Conservation (phyloP, 2,888 invertebrate species). For the Scaptodrosophila latifasciaeformis region DNA sequence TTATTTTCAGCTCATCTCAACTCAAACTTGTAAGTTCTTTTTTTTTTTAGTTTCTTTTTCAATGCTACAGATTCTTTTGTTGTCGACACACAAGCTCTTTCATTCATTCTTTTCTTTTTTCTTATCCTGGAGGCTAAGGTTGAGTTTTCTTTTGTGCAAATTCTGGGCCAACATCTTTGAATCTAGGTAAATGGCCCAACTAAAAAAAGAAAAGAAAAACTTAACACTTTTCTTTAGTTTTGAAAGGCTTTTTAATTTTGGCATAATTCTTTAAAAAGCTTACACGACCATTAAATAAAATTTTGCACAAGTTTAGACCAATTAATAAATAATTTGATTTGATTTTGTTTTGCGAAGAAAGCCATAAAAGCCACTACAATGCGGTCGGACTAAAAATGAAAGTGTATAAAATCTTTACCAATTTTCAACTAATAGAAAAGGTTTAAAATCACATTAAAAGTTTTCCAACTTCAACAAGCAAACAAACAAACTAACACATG, state of each 20-base stretch:
- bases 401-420: slow-evolving; percentile 57
- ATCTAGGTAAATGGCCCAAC: slow-evolving; percentile 26
- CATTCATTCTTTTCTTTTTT: too few relatives aligned
- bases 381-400: slow-evolving; percentile 50
- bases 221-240: slow-evolving; percentile 8
- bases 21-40: too few relatives aligned
- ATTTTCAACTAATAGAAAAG: slow-evolving; percentile 61
- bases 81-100: neutral
- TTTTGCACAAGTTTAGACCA: slow-evolving; percentile 34
- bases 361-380: slow-evolving; percentile 5
- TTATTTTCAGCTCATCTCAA: neutral
- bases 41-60: too few relatives aligned
- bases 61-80: too few relatives aligned
- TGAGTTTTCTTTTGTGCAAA: too few relatives aligned
- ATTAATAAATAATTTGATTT: slow-evolving; percentile 32
- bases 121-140: too few relatives aligned
- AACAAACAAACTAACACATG: slow-evolving; percentile 15
- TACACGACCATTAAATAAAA: too few relatives aligned
- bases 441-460: slow-evolving; percentile 66
- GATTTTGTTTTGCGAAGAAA: too few relatives aligned
- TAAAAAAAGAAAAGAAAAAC: slow-evolving; percentile 12
- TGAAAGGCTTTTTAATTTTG: too few relatives aligned
- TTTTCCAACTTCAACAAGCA: slow-evolving; percentile 40
- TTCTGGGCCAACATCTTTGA: too few relatives aligned
- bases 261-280: too few relatives aligned